phyloP scores from a whole-genome alignment of 2,113 vertebrate genomes.

The Tychaedon coryphoeus region DNA sequence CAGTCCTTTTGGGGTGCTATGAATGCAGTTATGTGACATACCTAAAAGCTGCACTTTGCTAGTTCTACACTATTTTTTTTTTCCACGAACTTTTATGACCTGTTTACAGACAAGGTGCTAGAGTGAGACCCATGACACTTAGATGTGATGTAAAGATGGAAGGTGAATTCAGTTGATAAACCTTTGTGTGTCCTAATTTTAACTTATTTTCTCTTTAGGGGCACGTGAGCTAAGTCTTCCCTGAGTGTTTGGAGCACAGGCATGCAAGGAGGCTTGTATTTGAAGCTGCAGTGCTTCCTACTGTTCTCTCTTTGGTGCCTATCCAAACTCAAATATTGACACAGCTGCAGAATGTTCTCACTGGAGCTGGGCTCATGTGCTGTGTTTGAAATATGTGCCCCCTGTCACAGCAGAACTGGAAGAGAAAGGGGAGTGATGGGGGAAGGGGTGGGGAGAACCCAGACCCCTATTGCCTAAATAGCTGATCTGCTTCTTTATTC shows the following conservation, averaged over 20 bases:
- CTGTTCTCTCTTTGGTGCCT: not conserved
- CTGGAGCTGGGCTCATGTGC: not conserved
- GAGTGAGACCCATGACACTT: not conserved
- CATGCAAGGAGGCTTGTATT: not conserved
- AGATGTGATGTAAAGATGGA: not conserved
- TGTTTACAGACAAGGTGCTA: not conserved
- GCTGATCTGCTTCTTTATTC: not conserved
- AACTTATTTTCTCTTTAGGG: not conserved
- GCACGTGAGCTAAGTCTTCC: not conserved
- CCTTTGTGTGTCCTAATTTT: not conserved
- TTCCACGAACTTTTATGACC: not conserved
- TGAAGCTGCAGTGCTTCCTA: not conserved
- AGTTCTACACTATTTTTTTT: not conserved
- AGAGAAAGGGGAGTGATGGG: not conserved
- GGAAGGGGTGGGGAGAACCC: not conserved
- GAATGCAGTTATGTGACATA: not conserved
- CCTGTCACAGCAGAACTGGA: not conserved
- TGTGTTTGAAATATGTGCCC: not conserved
- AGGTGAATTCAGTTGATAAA: not conserved
- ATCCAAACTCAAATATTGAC: constrained; percentile 60
- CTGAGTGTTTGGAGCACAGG: not conserved
- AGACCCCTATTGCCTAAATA: not conserved
- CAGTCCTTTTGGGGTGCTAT: not conserved
- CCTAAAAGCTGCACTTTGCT: not conserved
- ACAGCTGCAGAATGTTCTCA: constrained; percentile 18